Percentiles rank a stretch among this genome's conserved stretches.
Evolutionary conservation across 2,888 invertebrate species (phyloP).

Genomic region (Petrophora chlorosata): DNA sequence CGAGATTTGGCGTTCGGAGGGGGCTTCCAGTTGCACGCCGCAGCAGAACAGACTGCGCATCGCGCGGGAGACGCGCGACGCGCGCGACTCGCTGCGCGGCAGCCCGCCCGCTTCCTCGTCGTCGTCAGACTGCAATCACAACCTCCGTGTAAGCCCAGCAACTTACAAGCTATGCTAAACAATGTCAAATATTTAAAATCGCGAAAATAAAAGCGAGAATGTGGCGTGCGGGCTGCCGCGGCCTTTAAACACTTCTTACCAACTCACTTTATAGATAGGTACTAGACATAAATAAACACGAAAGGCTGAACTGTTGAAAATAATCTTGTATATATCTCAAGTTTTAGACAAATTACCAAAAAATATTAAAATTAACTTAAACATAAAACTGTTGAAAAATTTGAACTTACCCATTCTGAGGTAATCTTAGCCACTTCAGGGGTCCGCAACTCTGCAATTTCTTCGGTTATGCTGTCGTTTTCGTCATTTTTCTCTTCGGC

Average conservation of each 20-base stretch:
- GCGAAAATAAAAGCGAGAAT: slow-evolving; percentile 21
- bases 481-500: slow-evolving; percentile 39
- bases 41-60: slow-evolving; percentile 74
- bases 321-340: no score
- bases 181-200: neutral
- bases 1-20: slow-evolving; percentile 66
- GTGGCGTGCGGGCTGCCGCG: slow-evolving; percentile 59
- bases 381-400: neutral
- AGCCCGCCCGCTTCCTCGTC: slow-evolving; percentile 76
- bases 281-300: no score
- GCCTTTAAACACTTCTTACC: no score
- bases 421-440: slow-evolving; percentile 48
- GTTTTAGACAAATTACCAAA: no score
- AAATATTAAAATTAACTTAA: no score
- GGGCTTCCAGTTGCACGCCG: slow-evolving; percentile 61
- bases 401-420: slow-evolving; percentile 61
- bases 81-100: slow-evolving; percentile 71
- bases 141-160: slow-evolving; percentile 17
- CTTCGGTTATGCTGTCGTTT: slow-evolving; percentile 64
- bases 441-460: slow-evolving; percentile 58
- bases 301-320: no score
- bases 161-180: neutral
- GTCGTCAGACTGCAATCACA: slow-evolving; percentile 69
- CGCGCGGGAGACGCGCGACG: slow-evolving; percentile 65
- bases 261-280: no score